phyloP scores from a whole-genome alignment of 2,888 invertebrate species.

The Harpalus rubripes region DNA sequence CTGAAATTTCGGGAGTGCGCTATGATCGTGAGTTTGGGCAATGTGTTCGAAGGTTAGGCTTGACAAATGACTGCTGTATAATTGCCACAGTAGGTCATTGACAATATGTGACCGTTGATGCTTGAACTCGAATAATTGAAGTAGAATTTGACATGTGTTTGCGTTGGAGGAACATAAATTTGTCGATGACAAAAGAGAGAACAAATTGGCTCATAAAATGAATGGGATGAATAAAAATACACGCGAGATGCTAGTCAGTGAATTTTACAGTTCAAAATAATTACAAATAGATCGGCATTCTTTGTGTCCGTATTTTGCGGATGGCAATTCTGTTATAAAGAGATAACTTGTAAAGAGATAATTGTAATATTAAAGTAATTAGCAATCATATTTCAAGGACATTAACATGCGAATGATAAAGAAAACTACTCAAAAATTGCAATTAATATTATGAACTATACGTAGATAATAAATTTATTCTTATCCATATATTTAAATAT shows the following conservation, averaged over 20 bases:
- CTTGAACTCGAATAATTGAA: slow-evolving; percentile 47
- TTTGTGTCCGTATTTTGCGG: no score
- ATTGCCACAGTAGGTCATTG: slow-evolving; percentile 60
- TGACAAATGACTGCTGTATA: slow-evolving; percentile 32
- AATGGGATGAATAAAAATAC: slow-evolving; percentile 2
- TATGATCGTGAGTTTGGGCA: slow-evolving; percentile 47
- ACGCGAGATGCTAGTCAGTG: not conserved
- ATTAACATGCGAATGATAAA: no score
- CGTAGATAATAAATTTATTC: no score
- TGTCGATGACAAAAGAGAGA: not conserved
- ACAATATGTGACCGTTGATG: slow-evolving; percentile 50
- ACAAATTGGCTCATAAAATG: not conserved
- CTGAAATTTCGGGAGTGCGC: not conserved
- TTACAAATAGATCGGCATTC: not conserved
- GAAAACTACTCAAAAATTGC: no score
- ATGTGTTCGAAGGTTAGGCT: slow-evolving; percentile 46
- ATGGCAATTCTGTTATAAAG: no score
- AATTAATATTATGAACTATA: no score
- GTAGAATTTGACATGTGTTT: slow-evolving; percentile 27
- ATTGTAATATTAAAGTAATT: no score
- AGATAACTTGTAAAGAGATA: no score
- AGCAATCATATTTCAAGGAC: no score
- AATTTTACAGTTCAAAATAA: slow-evolving; percentile 7
- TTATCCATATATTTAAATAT: no score
- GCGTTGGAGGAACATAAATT: slow-evolving; percentile 20